Conservation (phyloP, 1,140 invertebrate genomes). For the Brachionus paranguensis region DNA sequence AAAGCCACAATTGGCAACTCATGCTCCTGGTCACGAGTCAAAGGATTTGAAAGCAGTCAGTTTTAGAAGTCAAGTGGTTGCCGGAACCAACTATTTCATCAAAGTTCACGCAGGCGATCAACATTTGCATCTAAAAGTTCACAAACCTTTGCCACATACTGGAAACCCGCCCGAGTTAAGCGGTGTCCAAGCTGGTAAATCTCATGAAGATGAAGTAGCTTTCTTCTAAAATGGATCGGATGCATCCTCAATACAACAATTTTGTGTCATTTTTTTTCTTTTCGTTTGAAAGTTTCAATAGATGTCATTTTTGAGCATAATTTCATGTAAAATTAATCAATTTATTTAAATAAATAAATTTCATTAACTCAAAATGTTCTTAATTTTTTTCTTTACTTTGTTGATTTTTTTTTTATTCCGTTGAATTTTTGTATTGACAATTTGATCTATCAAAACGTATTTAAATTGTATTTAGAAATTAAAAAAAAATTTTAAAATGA, state of each 20-base stretch:
- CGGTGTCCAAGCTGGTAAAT: constrained; percentile 25
- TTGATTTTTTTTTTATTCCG: no score
- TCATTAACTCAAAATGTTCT: neutral
- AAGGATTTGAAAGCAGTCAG: constrained; percentile 12
- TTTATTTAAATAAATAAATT: neutral
- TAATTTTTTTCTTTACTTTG: no score
- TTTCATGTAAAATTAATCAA: neutral
- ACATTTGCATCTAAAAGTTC: constrained; percentile 35
- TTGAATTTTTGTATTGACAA: no score
- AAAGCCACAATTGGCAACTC: neutral
- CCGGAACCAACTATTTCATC: constrained; percentile 25
- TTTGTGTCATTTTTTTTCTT: neutral
- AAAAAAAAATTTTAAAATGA: no score
- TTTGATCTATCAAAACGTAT: no score
- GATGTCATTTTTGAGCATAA: neutral
- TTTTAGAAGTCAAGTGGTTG: constrained; percentile 27
- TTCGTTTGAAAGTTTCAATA: neutral
- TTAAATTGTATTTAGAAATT: no score
- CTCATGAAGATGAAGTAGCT: constrained; percentile 12
- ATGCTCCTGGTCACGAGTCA: neutral
- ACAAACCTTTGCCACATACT: constrained; percentile 18
- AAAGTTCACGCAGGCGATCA: constrained; percentile 27
- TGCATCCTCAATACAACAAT: neutral
- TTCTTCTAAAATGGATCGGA: neutral
- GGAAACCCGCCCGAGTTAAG: neutral